Evolutionary conservation across 2,888 invertebrate genomes (phyloP).

Genomic region (Coenonympha arcania): DNA sequence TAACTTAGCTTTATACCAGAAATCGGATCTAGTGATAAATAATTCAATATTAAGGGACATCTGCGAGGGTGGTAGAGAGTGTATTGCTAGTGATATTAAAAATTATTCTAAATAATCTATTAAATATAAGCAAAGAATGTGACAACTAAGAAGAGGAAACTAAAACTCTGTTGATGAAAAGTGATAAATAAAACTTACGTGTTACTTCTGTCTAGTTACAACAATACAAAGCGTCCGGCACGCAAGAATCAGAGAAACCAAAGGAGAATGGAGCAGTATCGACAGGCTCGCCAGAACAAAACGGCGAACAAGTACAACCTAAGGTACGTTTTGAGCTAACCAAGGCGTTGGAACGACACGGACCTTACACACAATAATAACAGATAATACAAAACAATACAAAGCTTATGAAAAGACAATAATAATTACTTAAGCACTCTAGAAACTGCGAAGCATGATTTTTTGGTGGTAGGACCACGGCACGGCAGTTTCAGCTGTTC

Average conservation of each 20-base stretch:
- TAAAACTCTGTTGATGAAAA: too few species aligned
- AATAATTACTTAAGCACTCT: neutral
- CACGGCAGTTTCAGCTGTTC: too few species aligned
- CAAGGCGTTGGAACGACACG: neutral
- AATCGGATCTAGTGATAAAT: too few species aligned
- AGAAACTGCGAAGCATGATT: too few species aligned
- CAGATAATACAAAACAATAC: neutral
- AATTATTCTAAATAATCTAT: too few species aligned
- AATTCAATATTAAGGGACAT: too few species aligned
- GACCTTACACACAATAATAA: neutral
- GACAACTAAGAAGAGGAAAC: too few species aligned
- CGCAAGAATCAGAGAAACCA: constrained; percentile 76
- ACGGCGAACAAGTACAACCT: constrained; percentile 55
- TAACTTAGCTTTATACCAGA: too few species aligned
- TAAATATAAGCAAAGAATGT: too few species aligned
- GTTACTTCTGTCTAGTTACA: constrained; percentile 74
- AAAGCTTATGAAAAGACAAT: neutral
- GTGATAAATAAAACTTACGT: neutral
- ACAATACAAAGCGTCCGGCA: constrained; percentile 84
- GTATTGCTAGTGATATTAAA: too few species aligned
- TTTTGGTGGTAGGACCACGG: too few species aligned
- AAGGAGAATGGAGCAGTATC: constrained; percentile 86
- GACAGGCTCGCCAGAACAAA: constrained; percentile 73
- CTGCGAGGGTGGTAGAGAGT: too few species aligned
- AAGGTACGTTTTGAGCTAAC: constrained; percentile 15